Percentiles rank a stretch among this genome's conserved stretches.
These are phyloP conservation scores for Prunella himalayana DNA, from an alignment of 2,113 vertebrate species.

Conservation along the genomic window DNA sequence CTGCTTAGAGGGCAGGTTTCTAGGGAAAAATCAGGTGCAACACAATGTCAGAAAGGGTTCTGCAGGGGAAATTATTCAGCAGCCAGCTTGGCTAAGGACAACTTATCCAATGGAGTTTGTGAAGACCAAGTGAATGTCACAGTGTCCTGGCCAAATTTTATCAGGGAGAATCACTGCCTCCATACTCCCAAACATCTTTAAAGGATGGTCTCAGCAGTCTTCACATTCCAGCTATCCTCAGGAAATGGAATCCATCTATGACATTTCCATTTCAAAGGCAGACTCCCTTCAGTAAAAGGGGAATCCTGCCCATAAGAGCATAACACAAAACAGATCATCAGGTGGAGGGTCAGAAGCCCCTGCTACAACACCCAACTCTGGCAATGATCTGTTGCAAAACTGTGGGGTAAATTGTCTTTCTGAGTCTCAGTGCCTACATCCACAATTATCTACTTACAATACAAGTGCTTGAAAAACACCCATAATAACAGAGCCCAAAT, in stretches of 20 bases:
- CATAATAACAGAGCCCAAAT: not conserved
- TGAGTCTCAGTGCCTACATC: not conserved
- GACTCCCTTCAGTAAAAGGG: not conserved
- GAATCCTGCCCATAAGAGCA: not conserved
- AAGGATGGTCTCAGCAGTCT: not conserved
- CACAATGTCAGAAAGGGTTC: not conserved
- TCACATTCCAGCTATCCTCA: not conserved
- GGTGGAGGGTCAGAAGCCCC: not conserved
- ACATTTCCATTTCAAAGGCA: not conserved
- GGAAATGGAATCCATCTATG: not conserved
- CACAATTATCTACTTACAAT: not conserved
- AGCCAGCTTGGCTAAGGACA: not conserved
- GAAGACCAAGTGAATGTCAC: not conserved
- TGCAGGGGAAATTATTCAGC: not conserved
- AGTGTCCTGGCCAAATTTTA: not conserved
- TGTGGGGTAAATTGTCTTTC: not conserved
- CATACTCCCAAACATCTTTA: not conserved
- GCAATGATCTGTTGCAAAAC: not conserved
- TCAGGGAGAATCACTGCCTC: not conserved
- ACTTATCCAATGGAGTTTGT: not conserved
- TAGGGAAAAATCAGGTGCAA: not conserved
- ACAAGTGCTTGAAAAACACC: not conserved
- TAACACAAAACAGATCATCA: not conserved
- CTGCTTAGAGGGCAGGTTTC: not conserved
- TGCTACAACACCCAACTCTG: not conserved